A percentile compares a stretch with the other conserved stretches of the same genome.
Conservation (phyloP, 2,113 vertebrate genomes). For the Trinectes maculatus region DNA sequence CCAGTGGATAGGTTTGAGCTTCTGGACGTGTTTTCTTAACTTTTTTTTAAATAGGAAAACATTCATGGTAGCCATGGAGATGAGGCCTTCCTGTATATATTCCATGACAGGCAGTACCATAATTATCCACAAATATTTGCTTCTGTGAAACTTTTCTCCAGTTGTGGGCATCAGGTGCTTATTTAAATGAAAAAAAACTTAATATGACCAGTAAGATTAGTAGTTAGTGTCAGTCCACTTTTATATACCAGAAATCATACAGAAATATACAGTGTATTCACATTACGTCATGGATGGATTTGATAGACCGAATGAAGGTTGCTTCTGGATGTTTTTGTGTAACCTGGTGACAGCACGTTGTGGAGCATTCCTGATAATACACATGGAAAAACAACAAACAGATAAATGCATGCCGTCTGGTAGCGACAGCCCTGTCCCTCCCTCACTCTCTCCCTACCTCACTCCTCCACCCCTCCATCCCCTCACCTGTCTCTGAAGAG, state of each 20-base stretch:
- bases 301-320: conserved; percentile 35
- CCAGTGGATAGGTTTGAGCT: conserved; percentile 67
- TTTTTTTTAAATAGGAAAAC: conserved; percentile 16
- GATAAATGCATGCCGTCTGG: conserved; percentile 55
- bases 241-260: conserved; percentile 29
- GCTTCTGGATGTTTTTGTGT: not conserved
- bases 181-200: conserved; percentile 42
- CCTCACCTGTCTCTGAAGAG: conserved; percentile 27
- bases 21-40: conserved; percentile 32
- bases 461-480: conserved; percentile 12
- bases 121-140: conserved; percentile 37
- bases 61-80: conserved; percentile 1
- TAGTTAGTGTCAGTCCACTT: conserved; percentile 30
- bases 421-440: conserved; percentile 52
- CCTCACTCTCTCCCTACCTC: conserved; percentile 14
- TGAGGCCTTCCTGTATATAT: conserved; percentile 31
- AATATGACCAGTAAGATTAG: conserved; percentile 25
- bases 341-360: conserved; percentile 1
- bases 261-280: not conserved
- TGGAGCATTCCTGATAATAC: not conserved
- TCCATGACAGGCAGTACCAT: conserved; percentile 18
- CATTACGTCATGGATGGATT: conserved; percentile 19
- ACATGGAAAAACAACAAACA: conserved; percentile 10
- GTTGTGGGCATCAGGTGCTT: conserved; percentile 46
- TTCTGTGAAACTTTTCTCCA: conserved; percentile 49